Evolutionary conservation across 2,113 vertebrate species (phyloP).

Genomic region (Tapirus terrestris): DNA sequence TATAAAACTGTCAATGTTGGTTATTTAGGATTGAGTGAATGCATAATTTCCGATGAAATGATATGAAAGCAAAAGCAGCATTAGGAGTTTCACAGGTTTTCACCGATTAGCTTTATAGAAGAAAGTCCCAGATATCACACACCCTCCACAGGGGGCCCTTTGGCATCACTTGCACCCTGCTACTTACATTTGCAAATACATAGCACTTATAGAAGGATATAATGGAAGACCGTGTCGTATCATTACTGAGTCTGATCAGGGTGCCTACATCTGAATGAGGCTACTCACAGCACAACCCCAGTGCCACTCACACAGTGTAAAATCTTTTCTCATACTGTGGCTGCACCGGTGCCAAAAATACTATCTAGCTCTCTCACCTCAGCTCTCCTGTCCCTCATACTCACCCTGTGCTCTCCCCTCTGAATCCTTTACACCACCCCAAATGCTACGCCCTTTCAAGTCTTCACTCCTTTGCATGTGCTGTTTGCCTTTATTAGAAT

Average conservation of each 20-base stretch:
- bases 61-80: background rate
- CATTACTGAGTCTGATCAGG: background rate
- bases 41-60: background rate
- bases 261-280: background rate
- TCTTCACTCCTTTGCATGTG: background rate
- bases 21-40: conserved; percentile 23
- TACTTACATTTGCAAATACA: background rate
- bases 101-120: background rate
- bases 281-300: background rate
- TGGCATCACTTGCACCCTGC: background rate
- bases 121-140: background rate
- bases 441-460: background rate
- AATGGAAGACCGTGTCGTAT: background rate
- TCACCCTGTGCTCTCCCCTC: background rate
- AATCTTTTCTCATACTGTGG: background rate
- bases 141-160: background rate
- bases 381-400: background rate
- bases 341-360: background rate
- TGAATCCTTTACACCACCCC: background rate
- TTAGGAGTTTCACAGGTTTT: background rate
- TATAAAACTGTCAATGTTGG: conserved; percentile 8
- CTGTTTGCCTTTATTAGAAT: background rate
- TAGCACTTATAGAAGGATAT: background rate
- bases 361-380: background rate
- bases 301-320: background rate